These are phyloP conservation scores for Magallana ariakensis DNA, from an alignment of 1,140 invertebrate genomes.

Conservation along the genomic window DNA sequence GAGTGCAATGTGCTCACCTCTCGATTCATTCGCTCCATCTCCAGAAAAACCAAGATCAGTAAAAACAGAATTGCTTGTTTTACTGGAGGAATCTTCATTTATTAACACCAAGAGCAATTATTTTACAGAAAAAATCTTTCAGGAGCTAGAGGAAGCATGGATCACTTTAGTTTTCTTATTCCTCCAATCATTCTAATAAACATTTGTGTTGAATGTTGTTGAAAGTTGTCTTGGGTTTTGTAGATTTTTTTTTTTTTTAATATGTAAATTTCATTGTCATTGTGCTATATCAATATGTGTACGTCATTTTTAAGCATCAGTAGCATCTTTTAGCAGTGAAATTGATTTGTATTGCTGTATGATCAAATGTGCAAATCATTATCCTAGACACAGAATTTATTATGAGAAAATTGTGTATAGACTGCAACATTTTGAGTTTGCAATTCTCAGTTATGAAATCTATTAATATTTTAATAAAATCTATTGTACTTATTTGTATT, in stretches of 20 bases:
- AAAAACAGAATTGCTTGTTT: too few species aligned
- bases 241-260: not conserved
- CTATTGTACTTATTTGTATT: not conserved
- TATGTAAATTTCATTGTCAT: not conserved
- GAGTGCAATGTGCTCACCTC: constrained; percentile 30
- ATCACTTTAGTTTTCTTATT: too few species aligned
- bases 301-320: not conserved
- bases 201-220: constrained; percentile 9
- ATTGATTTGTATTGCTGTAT: not conserved
- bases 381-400: not conserved
- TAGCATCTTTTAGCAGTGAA: not conserved
- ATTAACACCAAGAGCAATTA: too few species aligned
- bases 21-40: not conserved
- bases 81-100: too few species aligned
- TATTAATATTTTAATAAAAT: not conserved
- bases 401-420: not conserved
- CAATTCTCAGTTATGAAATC: not conserved
- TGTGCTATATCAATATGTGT: not conserved
- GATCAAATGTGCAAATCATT: not conserved
- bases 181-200: not conserved
- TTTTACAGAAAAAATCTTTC: too few species aligned
- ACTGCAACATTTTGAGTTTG: not conserved
- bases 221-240: not conserved
- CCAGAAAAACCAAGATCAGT: not conserved
- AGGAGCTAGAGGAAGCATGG: too few species aligned